phyloP scores from a whole-genome alignment of 2,797 vertebrate genomes.

The Craterocephalus amniculus region DNA sequence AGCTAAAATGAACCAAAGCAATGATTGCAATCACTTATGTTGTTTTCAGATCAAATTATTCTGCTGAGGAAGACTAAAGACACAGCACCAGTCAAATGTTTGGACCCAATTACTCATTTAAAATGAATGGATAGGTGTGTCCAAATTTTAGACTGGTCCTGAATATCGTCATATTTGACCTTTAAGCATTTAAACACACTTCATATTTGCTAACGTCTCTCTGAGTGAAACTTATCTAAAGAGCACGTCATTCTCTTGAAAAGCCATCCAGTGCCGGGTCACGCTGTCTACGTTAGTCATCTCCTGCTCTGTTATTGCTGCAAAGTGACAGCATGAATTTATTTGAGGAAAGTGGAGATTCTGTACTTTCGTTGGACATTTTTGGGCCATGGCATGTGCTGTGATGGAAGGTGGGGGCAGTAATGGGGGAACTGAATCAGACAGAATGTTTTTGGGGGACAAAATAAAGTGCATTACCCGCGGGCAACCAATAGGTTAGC shows the following conservation, averaged over 20 bases:
- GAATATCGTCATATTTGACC: background rate
- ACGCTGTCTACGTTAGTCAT: conserved; percentile 17
- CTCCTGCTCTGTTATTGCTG: conserved; percentile 10
- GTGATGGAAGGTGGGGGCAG: conserved; percentile 36
- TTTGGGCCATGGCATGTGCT: conserved; percentile 46
- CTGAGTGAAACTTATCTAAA: conserved; percentile 30
- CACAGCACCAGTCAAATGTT: background rate
- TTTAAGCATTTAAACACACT: conserved; percentile 3
- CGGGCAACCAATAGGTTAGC: conserved; percentile 62
- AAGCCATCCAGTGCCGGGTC: conserved; percentile 6
- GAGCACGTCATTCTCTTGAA: conserved; percentile 12
- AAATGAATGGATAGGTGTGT: background rate
- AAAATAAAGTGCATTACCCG: conserved; percentile 72
- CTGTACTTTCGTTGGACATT: conserved; percentile 48
- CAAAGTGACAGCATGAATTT: conserved; percentile 28
- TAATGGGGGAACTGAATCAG: conserved; percentile 40
- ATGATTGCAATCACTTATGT: no score
- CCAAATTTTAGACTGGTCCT: background rate
- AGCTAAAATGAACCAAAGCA: background rate
- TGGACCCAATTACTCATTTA: background rate
- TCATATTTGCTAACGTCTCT: background rate
- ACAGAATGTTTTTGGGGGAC: conserved; percentile 59
- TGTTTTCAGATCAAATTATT: background rate
- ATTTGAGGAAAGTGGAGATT: conserved; percentile 37
- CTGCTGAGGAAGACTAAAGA: background rate